Conservation (phyloP, 2,888 invertebrate species). For the Macrostomum cliftonense region DNA sequence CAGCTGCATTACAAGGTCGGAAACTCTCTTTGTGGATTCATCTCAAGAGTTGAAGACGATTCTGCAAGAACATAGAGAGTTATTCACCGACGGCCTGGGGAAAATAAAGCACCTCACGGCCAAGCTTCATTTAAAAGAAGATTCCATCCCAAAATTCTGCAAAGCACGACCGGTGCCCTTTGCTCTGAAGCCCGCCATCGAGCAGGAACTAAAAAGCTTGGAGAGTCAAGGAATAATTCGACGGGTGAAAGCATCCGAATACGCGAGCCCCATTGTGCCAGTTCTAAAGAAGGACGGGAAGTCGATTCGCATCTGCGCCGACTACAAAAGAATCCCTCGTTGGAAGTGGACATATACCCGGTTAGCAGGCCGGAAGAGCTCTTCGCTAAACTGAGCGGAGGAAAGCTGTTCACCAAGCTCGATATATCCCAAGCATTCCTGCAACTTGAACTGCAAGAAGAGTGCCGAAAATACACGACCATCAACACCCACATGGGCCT, state of each 20-base stretch:
- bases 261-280: constrained; percentile 10
- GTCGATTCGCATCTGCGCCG: not conserved
- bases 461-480: not conserved
- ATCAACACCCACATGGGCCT: constrained; percentile 10
- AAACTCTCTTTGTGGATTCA: too few species aligned
- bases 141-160: too few species aligned
- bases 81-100: too few species aligned
- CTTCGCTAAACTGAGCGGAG: not conserved
- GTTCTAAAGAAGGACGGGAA: constrained; percentile 5
- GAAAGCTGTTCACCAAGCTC: constrained; percentile 5
- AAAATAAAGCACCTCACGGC: too few species aligned
- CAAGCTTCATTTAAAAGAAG: too few species aligned
- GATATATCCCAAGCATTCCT: constrained; percentile 9
- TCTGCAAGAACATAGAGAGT: too few species aligned
- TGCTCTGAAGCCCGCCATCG: too few species aligned
- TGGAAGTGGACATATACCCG: constrained; percentile 4
- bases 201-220: too few species aligned
- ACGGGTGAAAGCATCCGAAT: constrained; percentile 5
- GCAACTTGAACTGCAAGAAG: constrained; percentile 8
- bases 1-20: too few species aligned
- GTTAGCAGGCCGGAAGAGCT: constrained; percentile 6
- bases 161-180: too few species aligned
- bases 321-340: too few species aligned
- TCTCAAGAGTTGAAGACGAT: too few species aligned
- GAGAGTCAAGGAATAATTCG: not conserved